phyloP scores from a whole-genome alignment of 2,888 invertebrate species.

The Alentia gelatinosa region DNA sequence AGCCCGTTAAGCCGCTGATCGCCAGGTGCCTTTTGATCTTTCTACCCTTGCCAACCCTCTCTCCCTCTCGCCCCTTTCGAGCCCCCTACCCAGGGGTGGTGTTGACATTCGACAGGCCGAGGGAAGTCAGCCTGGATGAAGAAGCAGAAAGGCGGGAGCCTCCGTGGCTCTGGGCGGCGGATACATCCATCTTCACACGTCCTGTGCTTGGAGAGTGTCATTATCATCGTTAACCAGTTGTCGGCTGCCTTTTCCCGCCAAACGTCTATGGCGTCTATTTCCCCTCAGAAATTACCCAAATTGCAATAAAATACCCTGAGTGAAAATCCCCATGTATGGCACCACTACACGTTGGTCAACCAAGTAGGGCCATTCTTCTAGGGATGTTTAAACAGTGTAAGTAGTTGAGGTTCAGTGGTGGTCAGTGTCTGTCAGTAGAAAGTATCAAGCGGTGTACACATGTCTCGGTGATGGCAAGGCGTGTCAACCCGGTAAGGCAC shows the following conservation, averaged over 20 bases:
- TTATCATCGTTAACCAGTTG: neutral
- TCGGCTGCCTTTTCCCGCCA: conserved; percentile 16
- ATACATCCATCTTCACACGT: conserved; percentile 22
- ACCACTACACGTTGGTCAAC: neutral
- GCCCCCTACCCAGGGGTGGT: neutral
- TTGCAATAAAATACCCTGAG: neutral
- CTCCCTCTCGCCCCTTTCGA: neutral
- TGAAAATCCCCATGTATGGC: neutral
- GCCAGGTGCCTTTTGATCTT: conserved; percentile 4
- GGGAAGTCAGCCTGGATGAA: conserved; percentile 26
- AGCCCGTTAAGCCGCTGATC: conserved; percentile 10
- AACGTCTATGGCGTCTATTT: neutral
- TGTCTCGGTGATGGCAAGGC: neutral
- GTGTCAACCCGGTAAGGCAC: neutral
- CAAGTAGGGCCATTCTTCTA: neutral
- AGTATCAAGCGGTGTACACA: neutral
- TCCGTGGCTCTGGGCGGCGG: neutral
- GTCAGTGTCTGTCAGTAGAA: neutral
- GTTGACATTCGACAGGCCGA: neutral
- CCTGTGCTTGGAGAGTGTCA: neutral
- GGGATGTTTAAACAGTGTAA: neutral
- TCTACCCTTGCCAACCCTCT: neutral
- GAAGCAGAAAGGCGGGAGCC: neutral
- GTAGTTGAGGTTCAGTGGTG: neutral
- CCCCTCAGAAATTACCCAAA: neutral